These are phyloP conservation scores for Phocoena phocoena DNA, from an alignment of 2,113 vertebrate genomes.

Conservation along the genomic window DNA sequence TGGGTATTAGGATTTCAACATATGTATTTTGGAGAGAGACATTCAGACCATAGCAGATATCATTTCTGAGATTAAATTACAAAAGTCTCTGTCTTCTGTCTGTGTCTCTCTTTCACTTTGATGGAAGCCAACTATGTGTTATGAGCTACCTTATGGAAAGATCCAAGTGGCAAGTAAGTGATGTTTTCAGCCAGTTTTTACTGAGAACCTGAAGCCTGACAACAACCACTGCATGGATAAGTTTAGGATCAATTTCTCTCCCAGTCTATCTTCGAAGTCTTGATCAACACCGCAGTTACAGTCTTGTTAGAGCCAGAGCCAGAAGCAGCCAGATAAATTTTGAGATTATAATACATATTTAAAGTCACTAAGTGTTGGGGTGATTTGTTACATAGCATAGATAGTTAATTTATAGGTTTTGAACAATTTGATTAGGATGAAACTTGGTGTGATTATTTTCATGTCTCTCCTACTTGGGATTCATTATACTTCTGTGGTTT, in stretches of 20 bases:
- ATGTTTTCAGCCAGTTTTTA: neutral
- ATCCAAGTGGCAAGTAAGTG: too few relatives aligned
- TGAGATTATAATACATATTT: too few relatives aligned
- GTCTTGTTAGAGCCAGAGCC: neutral
- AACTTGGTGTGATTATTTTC: neutral
- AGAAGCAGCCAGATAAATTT: neutral
- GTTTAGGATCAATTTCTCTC: too few relatives aligned
- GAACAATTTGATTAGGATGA: neutral
- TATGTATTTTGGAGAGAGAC: neutral
- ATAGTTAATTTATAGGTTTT: neutral
- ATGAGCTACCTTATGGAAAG: neutral
- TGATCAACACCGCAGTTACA: neutral
- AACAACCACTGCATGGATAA: fast-evolving
- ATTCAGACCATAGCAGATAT: neutral
- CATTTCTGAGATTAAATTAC: neutral
- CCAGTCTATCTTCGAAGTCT: neutral
- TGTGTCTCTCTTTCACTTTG: neutral
- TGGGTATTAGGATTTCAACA: neutral
- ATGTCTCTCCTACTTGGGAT: neutral
- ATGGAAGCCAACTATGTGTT: too few relatives aligned
- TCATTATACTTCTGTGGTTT: neutral
- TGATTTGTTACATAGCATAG: neutral
- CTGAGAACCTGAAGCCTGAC: neutral
- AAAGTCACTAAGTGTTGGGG: neutral
- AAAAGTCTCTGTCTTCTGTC: neutral